Evolutionary conservation across 2,888 invertebrate species (phyloP).

Genomic region (Anoncus sp.): DNA sequence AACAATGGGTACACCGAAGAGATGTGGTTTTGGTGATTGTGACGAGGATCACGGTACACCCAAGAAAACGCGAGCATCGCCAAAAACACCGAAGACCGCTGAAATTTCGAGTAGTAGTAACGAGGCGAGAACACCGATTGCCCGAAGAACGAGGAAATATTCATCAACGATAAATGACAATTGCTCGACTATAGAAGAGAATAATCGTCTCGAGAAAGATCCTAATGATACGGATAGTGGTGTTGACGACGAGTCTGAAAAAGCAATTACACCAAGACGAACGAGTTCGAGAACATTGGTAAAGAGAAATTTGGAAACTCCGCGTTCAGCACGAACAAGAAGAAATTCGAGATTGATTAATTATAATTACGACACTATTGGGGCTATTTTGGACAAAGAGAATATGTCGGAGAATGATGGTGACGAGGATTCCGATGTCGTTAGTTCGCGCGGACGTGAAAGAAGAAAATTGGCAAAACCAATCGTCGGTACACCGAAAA

Average conservation of each 20-base stretch:
- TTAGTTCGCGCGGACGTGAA: not conserved
- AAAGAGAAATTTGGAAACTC: not conserved
- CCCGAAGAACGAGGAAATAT: not conserved
- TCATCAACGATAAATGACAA: not conserved
- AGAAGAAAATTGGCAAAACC: slow-evolving; percentile 4
- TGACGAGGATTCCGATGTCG: slow-evolving; percentile 14
- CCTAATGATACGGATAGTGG: slow-evolving; percentile 4
- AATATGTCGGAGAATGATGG: slow-evolving; percentile 43
- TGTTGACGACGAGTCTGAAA: not conserved
- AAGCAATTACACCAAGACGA: not conserved
- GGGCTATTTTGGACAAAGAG: slow-evolving; percentile 33
- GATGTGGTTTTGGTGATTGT: slow-evolving; percentile 28
- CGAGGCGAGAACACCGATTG: not conserved
- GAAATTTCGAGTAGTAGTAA: too few relatives aligned
- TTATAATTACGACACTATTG: not conserved
- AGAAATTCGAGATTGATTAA: slow-evolving; percentile 17
- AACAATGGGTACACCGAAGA: slow-evolving; percentile 36
- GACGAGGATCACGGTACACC: slow-evolving; percentile 21
- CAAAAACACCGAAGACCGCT: too few relatives aligned
- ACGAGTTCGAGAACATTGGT: not conserved
- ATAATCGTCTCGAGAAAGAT: slow-evolving; percentile 4
- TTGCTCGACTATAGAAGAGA: not conserved
- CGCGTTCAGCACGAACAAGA: slow-evolving; percentile 25
- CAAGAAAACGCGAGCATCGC: not conserved
- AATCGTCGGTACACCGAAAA: slow-evolving; percentile 9